phyloP scores from a whole-genome alignment of 2,888 invertebrate species.

The Ophion slaviceki region DNA sequence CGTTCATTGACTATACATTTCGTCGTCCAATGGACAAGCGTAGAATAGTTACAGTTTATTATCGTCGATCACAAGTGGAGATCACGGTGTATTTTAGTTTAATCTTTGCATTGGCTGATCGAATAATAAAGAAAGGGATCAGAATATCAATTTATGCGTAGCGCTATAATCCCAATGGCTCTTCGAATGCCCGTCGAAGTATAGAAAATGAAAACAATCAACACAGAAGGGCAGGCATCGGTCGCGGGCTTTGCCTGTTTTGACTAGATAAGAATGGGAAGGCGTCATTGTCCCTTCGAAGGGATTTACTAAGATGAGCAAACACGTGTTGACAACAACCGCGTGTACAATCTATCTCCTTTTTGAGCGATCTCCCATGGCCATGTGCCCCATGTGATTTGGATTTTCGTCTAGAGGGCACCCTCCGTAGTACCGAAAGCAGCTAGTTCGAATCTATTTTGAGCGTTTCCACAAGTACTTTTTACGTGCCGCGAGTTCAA shows the following conservation, averaged over 20 bases:
- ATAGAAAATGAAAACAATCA: not conserved
- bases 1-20: no score
- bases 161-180: not conserved
- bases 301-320: slow-evolving; percentile 48
- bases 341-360: slow-evolving; percentile 29
- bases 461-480: slow-evolving; percentile 45
- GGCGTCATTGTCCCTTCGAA: slow-evolving; percentile 46
- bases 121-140: not conserved
- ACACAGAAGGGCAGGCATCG: slow-evolving; percentile 13
- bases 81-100: not conserved
- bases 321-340: slow-evolving; percentile 51
- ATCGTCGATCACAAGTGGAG: not conserved
- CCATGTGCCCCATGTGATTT: slow-evolving; percentile 45
- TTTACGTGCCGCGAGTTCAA: slow-evolving; percentile 13
- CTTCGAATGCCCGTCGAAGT: not conserved
- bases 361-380: slow-evolving; percentile 35
- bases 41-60: not conserved
- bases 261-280: slow-evolving; percentile 43
- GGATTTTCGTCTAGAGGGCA: slow-evolving; percentile 16
- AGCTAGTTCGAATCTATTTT: slow-evolving; percentile 45
- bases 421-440: slow-evolving; percentile 1
- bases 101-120: no score
- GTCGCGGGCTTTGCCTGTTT: slow-evolving; percentile 41
- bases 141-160: not conserved
- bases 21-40: no score